Evolutionary conservation across 2,888 invertebrate species (phyloP).

Genomic region (Abscondita cerata): DNA sequence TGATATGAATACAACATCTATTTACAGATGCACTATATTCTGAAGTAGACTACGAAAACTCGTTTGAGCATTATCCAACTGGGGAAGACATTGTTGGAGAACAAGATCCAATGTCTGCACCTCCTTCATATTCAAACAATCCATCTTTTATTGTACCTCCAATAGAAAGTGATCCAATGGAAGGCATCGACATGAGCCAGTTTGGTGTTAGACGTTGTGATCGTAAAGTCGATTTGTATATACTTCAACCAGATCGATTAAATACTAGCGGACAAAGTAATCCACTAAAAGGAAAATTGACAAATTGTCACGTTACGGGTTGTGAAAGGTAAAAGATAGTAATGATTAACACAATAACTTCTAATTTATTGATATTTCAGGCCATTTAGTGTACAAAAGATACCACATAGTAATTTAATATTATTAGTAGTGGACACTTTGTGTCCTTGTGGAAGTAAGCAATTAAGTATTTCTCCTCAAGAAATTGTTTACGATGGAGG

Average conservation of each 20-base stretch:
- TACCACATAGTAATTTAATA: constrained; percentile 88
- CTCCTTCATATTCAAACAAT: constrained; percentile 59
- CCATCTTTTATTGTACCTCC: constrained; percentile 55
- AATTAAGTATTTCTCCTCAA: constrained; percentile 80
- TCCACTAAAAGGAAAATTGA: constrained; percentile 86
- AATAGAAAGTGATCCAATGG: constrained; percentile 55
- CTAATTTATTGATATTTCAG: constrained; percentile 59
- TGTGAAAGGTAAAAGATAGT: constrained; percentile 74
- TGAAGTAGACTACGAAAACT: constrained; percentile 46
- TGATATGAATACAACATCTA: not conserved
- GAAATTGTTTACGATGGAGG: constrained; percentile 67
- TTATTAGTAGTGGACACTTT: constrained; percentile 87
- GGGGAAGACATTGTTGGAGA: constrained; percentile 40
- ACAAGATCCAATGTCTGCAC: constrained; percentile 51
- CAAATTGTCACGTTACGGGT: constrained; percentile 86
- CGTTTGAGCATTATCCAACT: constrained; percentile 29
- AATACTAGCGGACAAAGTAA: constrained; percentile 80
- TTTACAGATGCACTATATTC: constrained; percentile 24
- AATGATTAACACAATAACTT: too few species aligned
- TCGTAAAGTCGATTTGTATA: constrained; percentile 86
- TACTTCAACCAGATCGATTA: constrained; percentile 80
- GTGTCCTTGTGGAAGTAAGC: constrained; percentile 88
- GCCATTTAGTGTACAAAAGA: constrained; percentile 91
- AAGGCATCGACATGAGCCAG: constrained; percentile 56
- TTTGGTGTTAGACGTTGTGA: constrained; percentile 81